phyloP scores from a whole-genome alignment of 2,888 invertebrate genomes.

The Conistra vaccinii region DNA sequence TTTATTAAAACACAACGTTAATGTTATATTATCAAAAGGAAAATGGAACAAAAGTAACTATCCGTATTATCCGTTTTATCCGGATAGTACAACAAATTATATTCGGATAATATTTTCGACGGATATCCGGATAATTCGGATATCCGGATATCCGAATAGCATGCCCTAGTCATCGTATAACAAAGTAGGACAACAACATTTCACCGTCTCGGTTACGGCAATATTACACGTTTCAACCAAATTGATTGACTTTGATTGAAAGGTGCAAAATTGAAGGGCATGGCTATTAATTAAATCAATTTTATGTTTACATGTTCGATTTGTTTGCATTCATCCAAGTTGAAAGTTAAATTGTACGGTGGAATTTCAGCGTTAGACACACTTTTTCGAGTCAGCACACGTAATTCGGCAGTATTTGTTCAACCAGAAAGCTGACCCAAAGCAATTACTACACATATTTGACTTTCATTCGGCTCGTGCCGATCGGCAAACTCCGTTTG shows the following conservation, averaged over 20 bases:
- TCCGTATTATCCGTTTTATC: no score
- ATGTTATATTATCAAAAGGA: no score
- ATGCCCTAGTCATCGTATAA: constrained; percentile 40
- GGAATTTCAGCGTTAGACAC: background rate
- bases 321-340: background rate
- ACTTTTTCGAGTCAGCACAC: background rate
- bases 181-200: constrained; percentile 48
- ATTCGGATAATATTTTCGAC: no score
- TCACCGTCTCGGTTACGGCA: constrained; percentile 17
- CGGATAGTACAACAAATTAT: no score
- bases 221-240: constrained; percentile 9
- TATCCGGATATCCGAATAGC: no score
- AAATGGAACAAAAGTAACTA: no score
- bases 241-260: constrained; percentile 16
- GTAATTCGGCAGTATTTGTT: background rate
- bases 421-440: background rate
- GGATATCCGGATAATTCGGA: no score
- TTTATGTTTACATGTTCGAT: background rate
- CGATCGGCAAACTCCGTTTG: background rate
- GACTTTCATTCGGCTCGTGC: background rate
- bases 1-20: no score
- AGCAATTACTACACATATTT: background rate
- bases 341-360: background rate
- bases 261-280: background rate
- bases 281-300: background rate